phyloP scores from a whole-genome alignment of 2,797 vertebrate species.

The Argyrosomus regius region DNA sequence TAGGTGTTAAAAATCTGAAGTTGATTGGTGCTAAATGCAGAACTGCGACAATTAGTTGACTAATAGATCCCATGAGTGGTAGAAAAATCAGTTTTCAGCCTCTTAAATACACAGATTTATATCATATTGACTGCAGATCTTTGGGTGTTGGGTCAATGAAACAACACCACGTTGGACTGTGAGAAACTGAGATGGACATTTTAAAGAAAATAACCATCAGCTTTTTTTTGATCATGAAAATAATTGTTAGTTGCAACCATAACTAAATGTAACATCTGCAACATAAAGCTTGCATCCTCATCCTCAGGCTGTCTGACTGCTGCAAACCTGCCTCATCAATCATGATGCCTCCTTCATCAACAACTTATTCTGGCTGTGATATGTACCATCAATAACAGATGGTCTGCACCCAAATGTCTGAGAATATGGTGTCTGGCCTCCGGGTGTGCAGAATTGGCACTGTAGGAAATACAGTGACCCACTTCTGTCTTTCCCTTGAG shows the following conservation, averaged over 20 bases:
- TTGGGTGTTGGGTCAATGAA: too few relatives aligned
- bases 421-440: conserved; percentile 52
- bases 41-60: too few relatives aligned
- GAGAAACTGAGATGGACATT: too few relatives aligned
- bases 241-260: background rate
- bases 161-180: too few relatives aligned
- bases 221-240: too few relatives aligned
- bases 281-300: too few relatives aligned
- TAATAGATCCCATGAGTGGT: too few relatives aligned
- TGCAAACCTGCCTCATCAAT: conserved; percentile 21
- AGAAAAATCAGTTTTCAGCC: too few relatives aligned
- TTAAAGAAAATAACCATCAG: too few relatives aligned
- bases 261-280: too few relatives aligned
- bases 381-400: conserved; percentile 54
- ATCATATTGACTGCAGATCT: too few relatives aligned
- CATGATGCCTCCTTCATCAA: background rate
- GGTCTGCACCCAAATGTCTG: conserved; percentile 47
- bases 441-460: conserved; percentile 54
- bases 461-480: conserved; percentile 58
- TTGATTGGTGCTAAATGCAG: background rate
- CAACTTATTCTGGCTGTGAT: conserved; percentile 30
- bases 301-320: background rate
- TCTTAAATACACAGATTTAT: too few relatives aligned
- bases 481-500: conserved; percentile 53
- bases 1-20: background rate